A percentile compares a stretch with the other conserved stretches of the same genome.
phyloP scores from a whole-genome alignment of 2,113 vertebrate species.

The Nyctereutes procyonoides region DNA sequence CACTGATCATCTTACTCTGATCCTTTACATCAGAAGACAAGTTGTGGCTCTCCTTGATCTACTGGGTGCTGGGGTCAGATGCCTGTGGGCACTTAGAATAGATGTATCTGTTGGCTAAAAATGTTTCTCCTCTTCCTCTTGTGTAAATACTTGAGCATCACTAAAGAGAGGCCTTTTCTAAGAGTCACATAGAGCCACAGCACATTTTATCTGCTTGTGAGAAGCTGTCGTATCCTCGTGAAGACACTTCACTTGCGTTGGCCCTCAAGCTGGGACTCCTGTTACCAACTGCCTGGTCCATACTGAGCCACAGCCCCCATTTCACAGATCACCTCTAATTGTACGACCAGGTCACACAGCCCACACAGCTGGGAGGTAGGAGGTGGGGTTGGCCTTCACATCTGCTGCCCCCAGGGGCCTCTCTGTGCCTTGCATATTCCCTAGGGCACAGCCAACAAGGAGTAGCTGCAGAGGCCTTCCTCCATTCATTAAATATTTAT shows the following conservation, averaged over 20 bases:
- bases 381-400: background rate
- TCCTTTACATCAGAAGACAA: slow-evolving; percentile 19
- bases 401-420: background rate
- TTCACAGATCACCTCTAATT: background rate
- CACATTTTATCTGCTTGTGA: background rate
- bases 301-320: rapidly evolving
- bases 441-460: background rate
- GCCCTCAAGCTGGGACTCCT: background rate
- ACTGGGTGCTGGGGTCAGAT: background rate
- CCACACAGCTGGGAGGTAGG: background rate
- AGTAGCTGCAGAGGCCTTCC: background rate
- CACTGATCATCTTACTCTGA: background rate
- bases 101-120: background rate
- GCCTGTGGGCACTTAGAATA: background rate
- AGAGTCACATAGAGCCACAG: background rate
- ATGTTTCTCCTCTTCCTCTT: background rate
- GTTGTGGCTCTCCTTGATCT: background rate
- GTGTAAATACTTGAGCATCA: background rate
- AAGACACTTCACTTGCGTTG: background rate
- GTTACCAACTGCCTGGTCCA: background rate
- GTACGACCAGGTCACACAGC: background rate
- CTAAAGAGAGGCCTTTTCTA: background rate
- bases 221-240: background rate
- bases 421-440: background rate
- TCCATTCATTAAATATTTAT: background rate